phyloP scores from a whole-genome alignment of 1,140 invertebrate species.

The Tribolium madens region DNA sequence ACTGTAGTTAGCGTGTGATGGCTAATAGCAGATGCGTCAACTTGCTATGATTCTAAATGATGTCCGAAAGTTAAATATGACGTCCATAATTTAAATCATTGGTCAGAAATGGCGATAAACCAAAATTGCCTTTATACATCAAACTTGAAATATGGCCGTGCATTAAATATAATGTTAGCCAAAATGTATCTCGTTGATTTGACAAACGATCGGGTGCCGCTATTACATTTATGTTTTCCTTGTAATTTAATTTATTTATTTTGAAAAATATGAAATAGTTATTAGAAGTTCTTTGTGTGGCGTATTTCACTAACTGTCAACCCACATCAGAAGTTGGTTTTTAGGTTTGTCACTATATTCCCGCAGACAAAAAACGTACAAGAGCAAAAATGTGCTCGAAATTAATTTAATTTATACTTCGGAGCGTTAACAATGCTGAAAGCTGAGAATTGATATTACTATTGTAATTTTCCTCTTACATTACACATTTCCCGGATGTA shows the following conservation, averaged over 20 bases:
- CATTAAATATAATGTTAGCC: constrained; percentile 11
- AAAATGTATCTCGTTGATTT: constrained; percentile 27
- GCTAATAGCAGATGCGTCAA: neutral
- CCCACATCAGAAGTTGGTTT: constrained; percentile 14
- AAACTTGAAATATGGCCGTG: constrained; percentile 17
- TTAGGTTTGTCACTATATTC: constrained; percentile 16
- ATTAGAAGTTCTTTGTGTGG: neutral
- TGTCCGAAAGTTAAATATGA: constrained; percentile 10
- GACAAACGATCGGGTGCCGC: neutral
- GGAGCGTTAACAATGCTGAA: neutral
- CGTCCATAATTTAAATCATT: constrained; percentile 25
- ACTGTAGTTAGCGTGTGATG: neutral
- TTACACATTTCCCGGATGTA: constrained; percentile 4
- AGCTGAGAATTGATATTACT: constrained; percentile 3
- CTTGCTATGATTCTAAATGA: neutral
- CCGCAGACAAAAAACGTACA: constrained; percentile 9
- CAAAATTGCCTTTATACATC: constrained; percentile 26
- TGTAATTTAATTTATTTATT: neutral
- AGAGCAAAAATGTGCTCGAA: constrained; percentile 13
- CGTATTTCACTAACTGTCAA: constrained; percentile 11
- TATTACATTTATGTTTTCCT: neutral
- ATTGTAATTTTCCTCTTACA: constrained; percentile 10
- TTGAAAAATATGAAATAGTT: neutral
- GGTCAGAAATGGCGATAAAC: constrained; percentile 32
- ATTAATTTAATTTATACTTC: constrained; percentile 24